Evolutionary conservation across 2,888 invertebrate genomes (phyloP).

Genomic region (Cerceris ruficornis): DNA sequence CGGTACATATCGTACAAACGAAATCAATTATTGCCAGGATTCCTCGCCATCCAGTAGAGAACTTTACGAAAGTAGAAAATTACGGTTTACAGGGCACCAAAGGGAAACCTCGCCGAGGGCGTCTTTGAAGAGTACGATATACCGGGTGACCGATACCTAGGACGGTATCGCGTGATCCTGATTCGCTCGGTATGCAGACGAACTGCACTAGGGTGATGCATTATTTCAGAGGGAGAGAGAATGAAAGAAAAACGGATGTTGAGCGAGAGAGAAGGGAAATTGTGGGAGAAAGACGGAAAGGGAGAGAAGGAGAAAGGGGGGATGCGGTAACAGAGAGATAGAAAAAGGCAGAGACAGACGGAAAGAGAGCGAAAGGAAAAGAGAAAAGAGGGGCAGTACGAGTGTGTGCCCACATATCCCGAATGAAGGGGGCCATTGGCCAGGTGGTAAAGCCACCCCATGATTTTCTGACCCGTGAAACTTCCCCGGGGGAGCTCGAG

Average conservation of each 20-base stretch:
- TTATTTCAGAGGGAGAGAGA: constrained; percentile 62
- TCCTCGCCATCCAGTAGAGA: too few species aligned
- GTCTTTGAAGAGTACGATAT: constrained; percentile 32
- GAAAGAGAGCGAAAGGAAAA: constrained; percentile 17
- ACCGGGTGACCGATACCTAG: constrained; percentile 64
- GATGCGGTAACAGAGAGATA: constrained; percentile 25
- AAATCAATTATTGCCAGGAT: too few species aligned
- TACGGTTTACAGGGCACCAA: background rate
- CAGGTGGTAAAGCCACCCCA: constrained; percentile 76
- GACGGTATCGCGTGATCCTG: constrained; percentile 69
- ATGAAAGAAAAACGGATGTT: constrained; percentile 3
- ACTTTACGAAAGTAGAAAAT: background rate
- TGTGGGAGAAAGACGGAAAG: constrained; percentile 11
- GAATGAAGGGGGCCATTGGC: constrained; percentile 62
- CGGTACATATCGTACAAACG: too few species aligned
- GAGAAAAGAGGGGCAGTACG: constrained; percentile 36
- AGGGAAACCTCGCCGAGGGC: background rate
- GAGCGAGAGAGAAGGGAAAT: constrained; percentile 1
- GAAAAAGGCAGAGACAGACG: constrained; percentile 11
- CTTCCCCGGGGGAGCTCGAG: constrained; percentile 50
- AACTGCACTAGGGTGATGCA: constrained; percentile 70
- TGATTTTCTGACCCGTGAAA: constrained; percentile 75
- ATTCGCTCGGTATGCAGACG: constrained; percentile 70
- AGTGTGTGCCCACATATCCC: constrained; percentile 23
- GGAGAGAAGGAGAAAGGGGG: constrained; percentile 23